Evolutionary conservation across 2,113 vertebrate genomes (phyloP).

Genomic region (Paradoxurus hermaphroditus): DNA sequence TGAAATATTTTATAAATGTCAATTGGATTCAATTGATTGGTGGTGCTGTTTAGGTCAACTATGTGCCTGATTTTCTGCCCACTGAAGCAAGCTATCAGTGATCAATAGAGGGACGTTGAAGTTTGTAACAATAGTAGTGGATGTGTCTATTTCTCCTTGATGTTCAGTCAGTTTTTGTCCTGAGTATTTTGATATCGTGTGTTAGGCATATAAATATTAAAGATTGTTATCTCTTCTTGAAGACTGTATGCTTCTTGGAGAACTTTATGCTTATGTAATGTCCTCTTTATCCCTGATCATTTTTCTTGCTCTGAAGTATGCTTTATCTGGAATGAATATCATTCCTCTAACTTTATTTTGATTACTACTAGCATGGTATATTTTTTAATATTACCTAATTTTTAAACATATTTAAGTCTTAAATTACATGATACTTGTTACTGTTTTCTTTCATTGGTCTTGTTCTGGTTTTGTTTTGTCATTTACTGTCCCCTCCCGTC

Average conservation of each 20-base stretch:
- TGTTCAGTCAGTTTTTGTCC: neutral
- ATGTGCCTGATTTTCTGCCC: neutral
- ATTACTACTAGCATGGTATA: neutral
- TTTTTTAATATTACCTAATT: neutral
- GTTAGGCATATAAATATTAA: neutral
- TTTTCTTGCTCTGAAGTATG: neutral
- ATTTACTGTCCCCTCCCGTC: neutral
- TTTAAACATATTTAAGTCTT: neutral
- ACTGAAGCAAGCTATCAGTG: neutral
- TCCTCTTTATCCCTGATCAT: neutral
- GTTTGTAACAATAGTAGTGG: neutral
- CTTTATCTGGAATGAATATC: neutral
- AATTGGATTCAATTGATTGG: neutral
- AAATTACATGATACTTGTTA: neutral
- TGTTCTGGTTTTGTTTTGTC: neutral
- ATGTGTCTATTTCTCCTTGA: neutral
- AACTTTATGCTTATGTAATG: neutral
- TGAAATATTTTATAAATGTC: neutral
- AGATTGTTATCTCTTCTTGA: neutral
- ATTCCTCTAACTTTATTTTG: neutral
- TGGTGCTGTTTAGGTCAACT: neutral
- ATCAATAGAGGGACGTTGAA: neutral
- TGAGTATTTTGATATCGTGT: neutral
- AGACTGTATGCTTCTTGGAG: neutral
- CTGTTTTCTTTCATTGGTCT: neutral